Conservation (phyloP, 1,140 invertebrate genomes). For the Hyles vespertilio region DNA sequence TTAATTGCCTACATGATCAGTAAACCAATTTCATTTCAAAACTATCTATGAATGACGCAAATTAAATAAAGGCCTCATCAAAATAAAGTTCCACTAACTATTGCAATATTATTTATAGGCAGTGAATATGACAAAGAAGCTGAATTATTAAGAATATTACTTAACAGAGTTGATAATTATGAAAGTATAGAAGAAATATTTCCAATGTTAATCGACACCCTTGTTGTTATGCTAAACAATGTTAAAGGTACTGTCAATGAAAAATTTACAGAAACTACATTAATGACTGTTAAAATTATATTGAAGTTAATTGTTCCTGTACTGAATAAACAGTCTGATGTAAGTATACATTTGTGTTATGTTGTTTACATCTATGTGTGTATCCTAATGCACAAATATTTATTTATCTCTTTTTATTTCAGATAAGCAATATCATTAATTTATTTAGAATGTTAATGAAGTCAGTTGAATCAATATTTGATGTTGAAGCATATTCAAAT, state of each 20-base stretch:
- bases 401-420: conserved; percentile 1
- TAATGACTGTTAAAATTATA: conserved; percentile 27
- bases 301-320: conserved; percentile 16
- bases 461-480: conserved; percentile 5
- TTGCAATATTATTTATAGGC: conserved; percentile 21
- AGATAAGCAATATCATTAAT: background rate
- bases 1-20: too few relatives aligned
- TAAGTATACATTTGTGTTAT: conserved; percentile 17
- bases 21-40: too few relatives aligned
- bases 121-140: conserved; percentile 23
- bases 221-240: conserved; percentile 15
- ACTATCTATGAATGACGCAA: too few relatives aligned
- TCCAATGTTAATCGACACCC: conserved; percentile 14
- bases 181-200: conserved; percentile 13
- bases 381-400: too few relatives aligned
- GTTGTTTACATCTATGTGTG: too few relatives aligned
- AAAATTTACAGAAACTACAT: conserved; percentile 20
- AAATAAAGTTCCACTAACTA: background rate
- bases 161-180: conserved; percentile 12
- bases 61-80: too few relatives aligned
- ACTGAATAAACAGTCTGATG: conserved; percentile 17
- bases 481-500: conserved; percentile 7
- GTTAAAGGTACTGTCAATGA: conserved; percentile 15
- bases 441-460: conserved; percentile 6
- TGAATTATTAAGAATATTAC: conserved; percentile 18